Evolutionary conservation across 2,888 invertebrate genomes (phyloP).

Genomic region (Pycnomerus fuliginosus): DNA sequence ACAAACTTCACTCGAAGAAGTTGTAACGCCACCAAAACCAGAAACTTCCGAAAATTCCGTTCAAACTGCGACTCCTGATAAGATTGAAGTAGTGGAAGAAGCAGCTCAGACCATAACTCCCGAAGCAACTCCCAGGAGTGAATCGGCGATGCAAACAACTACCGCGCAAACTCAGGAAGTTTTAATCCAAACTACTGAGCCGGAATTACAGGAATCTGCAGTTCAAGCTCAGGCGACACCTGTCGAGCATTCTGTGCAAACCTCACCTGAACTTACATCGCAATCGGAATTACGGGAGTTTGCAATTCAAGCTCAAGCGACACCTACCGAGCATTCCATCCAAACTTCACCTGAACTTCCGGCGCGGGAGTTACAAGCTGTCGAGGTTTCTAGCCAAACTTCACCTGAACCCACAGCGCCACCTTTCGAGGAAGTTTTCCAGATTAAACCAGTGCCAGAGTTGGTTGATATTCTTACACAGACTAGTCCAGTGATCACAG

Average conservation of each 20-base stretch:
- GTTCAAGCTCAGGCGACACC: slow-evolving; percentile 38
- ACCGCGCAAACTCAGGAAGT: slow-evolving; percentile 42
- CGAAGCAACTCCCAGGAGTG: slow-evolving; percentile 38
- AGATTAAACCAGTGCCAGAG: slow-evolving; percentile 35
- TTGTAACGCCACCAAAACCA: slow-evolving; percentile 39
- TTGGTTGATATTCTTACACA: slow-evolving; percentile 54
- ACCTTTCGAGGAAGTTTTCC: slow-evolving; percentile 30
- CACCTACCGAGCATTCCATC: slow-evolving; percentile 47
- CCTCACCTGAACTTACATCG: too few relatives aligned
- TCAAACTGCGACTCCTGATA: slow-evolving; percentile 51
- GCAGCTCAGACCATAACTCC: slow-evolving; percentile 44
- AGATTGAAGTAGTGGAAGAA: slow-evolving; percentile 41
- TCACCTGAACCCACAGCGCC: slow-evolving; percentile 52
- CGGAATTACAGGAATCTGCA: slow-evolving; percentile 41
- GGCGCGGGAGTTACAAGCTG: slow-evolving; percentile 33
- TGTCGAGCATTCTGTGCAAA: slow-evolving; percentile 54
- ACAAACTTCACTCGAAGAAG: slow-evolving; percentile 57
- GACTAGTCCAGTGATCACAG: slow-evolving; percentile 59
- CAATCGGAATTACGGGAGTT: slow-evolving; percentile 39
- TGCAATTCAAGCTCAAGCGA: slow-evolving; percentile 37
- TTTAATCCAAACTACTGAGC: slow-evolving; percentile 50
- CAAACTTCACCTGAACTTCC: slow-evolving; percentile 58
- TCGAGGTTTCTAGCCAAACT: slow-evolving; percentile 55
- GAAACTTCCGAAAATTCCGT: slow-evolving; percentile 50
- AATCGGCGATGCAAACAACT: slow-evolving; percentile 48